These are phyloP conservation scores for Drosophila sordidula DNA, from an alignment of 2,888 invertebrate genomes.

Conservation along the genomic window DNA sequence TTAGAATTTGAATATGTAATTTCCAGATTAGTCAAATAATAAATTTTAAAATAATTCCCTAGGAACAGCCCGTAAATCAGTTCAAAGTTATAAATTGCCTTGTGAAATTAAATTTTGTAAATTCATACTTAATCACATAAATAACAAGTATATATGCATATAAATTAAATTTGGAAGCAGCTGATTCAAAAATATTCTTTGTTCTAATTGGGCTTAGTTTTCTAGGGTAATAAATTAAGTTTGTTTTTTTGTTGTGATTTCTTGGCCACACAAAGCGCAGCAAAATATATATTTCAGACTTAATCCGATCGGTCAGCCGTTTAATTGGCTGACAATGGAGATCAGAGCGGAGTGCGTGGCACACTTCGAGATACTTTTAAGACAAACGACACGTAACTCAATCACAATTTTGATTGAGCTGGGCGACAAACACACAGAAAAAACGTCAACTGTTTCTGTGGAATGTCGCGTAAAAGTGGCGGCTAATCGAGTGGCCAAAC, in stretches of 20 bases:
- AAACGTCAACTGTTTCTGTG: constrained; percentile 60
- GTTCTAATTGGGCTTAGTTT: no score
- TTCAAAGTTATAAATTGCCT: constrained; percentile 1
- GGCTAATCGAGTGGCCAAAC: constrained; percentile 64
- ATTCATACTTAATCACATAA: background rate
- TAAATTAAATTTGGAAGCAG: background rate
- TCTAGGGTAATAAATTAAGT: no score
- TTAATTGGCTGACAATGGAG: constrained; percentile 67
- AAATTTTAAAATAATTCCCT: no score
- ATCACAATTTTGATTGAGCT: constrained; percentile 37
- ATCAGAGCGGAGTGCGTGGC: constrained; percentile 9
- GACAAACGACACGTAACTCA: constrained; percentile 55
- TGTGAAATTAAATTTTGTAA: no score
- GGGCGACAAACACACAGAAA: constrained; percentile 21
- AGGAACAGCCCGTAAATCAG: background rate
- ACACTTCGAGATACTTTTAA: constrained; percentile 29
- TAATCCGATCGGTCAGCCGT: constrained; percentile 70
- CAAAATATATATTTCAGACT: constrained; percentile 7
- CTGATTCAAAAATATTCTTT: background rate
- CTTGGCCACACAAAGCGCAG: constrained; percentile 10
- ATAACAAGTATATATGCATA: background rate
- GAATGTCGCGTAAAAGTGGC: constrained; percentile 73
- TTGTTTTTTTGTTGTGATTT: background rate
- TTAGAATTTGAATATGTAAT: no score
- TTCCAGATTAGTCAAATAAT: no score